Percentiles rank a stretch among this genome's conserved stretches.
These are phyloP conservation scores for Intellagama lesueurii DNA, from an alignment of 2,797 vertebrate genomes.

Conservation along the genomic window DNA sequence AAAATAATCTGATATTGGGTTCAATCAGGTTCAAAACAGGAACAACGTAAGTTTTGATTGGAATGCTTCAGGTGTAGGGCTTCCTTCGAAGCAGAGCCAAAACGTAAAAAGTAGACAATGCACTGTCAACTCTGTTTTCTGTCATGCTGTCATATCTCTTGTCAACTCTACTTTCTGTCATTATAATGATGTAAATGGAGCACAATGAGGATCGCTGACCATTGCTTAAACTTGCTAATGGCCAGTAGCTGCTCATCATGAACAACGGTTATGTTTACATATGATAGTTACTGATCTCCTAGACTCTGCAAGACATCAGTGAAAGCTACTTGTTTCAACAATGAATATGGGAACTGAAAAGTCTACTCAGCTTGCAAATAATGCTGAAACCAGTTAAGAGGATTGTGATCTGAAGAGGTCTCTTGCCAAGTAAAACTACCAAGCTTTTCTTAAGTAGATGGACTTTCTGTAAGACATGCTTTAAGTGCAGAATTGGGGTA, in stretches of 20 bases:
- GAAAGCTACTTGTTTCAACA: not conserved
- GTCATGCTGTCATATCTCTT: not conserved
- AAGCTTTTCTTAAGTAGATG: not conserved
- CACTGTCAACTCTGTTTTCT: not conserved
- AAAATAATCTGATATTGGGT: not conserved
- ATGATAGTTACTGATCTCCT: not conserved
- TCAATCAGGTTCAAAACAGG: not conserved
- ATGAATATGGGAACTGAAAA: not conserved
- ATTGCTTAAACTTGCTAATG: not conserved
- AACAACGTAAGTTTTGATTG: too few species aligned
- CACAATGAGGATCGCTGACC: not conserved
- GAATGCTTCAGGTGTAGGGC: not conserved
- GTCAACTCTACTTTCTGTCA: not conserved
- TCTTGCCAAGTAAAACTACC: slow-evolving; percentile 10
- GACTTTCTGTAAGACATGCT: not conserved
- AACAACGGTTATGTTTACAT: not conserved
- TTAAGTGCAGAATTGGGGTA: not conserved
- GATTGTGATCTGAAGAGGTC: not conserved
- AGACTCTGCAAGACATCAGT: not conserved
- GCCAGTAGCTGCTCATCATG: not conserved
- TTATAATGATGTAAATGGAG: not conserved
- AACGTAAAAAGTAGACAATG: not conserved
- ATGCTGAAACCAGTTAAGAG: not conserved
- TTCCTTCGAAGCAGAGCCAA: not conserved
- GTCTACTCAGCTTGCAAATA: not conserved